These are phyloP conservation scores for Cliona cf. orientalis DNA, from an alignment of 37 sponge, comb jelly and placozoan genomes.

Conservation along the genomic window DNA sequence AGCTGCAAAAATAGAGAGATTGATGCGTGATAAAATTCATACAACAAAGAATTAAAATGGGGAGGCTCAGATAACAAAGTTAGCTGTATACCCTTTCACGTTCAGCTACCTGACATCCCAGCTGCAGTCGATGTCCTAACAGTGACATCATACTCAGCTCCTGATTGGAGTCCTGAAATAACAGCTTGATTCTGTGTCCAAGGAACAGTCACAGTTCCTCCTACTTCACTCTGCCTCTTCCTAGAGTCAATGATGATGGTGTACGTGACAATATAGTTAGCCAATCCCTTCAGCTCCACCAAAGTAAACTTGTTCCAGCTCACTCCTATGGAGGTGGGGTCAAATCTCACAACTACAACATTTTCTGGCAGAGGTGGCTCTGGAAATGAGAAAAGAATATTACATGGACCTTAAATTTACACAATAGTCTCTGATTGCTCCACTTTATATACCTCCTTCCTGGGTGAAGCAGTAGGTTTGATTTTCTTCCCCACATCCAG, in stretches of 20 bases:
- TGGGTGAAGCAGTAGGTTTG: not conserved
- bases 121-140: not conserved
- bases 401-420: too few species aligned
- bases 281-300: slow-evolving; percentile 35
- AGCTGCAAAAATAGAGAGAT: too few species aligned
- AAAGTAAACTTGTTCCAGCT: slow-evolving; percentile 28
- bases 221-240: slow-evolving; percentile 18
- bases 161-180: slow-evolving; percentile 14
- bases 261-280: slow-evolving; percentile 12
- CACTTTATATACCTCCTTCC: slow-evolving; percentile 24
- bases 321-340: slow-evolving; percentile 15
- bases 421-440: not conserved
- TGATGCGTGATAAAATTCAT: too few species aligned
- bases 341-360: not conserved
- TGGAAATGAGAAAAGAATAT: not conserved
- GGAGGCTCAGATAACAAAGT: too few species aligned
- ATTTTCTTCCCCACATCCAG: not conserved
- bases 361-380: not conserved
- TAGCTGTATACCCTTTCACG: too few species aligned
- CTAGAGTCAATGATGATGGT: not conserved
- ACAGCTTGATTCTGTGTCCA: not conserved
- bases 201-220: not conserved
- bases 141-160: slow-evolving; percentile 11
- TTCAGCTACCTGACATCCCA: not conserved
- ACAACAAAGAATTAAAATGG: too few species aligned